Percentiles rank a stretch among this genome's conserved stretches.
phyloP scores from a whole-genome alignment of 2,113 vertebrate genomes.

The Phasianus colchicus region DNA sequence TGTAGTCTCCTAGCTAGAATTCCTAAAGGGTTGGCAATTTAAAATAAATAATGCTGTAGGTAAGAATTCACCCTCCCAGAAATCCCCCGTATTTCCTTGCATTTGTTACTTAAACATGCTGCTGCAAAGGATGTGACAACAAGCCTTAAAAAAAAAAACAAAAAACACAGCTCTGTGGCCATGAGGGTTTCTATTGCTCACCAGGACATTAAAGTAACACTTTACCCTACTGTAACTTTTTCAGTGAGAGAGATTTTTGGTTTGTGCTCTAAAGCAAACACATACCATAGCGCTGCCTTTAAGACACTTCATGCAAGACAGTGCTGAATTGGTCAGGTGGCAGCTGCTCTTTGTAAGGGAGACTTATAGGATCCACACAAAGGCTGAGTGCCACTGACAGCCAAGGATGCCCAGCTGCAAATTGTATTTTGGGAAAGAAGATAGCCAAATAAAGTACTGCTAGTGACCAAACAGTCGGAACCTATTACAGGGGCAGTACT shows the following conservation, averaged over 20 bases:
- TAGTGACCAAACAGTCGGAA: not conserved
- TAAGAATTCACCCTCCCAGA: not conserved
- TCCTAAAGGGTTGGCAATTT: not conserved
- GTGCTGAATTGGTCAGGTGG: too few relatives aligned
- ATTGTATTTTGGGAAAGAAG: not conserved
- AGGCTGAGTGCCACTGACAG: not conserved
- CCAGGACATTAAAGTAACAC: not conserved
- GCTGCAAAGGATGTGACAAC: not conserved
- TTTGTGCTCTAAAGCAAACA: not conserved
- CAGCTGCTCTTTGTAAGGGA: not conserved
- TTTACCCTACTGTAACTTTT: not conserved
- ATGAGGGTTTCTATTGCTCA: not conserved
- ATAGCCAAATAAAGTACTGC: not conserved
- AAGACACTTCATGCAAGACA: not conserved
- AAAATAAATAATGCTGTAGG: not conserved
- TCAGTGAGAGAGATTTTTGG: not conserved
- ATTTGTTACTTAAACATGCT: fast-evolving
- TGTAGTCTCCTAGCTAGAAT: not conserved
- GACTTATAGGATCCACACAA: not conserved
- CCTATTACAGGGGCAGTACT: not conserved
- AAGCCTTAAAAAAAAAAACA: not conserved
- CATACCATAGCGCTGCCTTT: fast-evolving
- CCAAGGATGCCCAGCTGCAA: not conserved
- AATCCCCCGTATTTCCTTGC: not conserved
- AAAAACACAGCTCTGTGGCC: not conserved